These are phyloP conservation scores for Lordiphosa fenestrarum DNA, from an alignment of 2,888 invertebrate species.

Conservation along the genomic window DNA sequence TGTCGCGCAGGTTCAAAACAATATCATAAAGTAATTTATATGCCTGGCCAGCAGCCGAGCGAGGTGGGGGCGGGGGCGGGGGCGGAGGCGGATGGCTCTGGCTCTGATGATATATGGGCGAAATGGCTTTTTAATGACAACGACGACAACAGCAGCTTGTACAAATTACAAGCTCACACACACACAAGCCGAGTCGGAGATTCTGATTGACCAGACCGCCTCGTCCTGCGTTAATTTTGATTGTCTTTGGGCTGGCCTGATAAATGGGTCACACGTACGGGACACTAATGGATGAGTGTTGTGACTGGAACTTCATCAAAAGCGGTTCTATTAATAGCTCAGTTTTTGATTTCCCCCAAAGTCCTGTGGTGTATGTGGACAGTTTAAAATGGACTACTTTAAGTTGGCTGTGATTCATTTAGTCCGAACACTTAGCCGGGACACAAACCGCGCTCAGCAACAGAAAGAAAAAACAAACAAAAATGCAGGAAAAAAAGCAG, in stretches of 20 bases:
- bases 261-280: slow-evolving; percentile 73
- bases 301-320: slow-evolving; percentile 70
- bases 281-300: slow-evolving; percentile 51
- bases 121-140: slow-evolving; percentile 80
- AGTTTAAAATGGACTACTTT: slow-evolving; percentile 12
- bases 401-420: slow-evolving; percentile 50
- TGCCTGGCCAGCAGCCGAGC: slow-evolving; percentile 46
- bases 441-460: slow-evolving; percentile 32
- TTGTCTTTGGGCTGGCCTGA: slow-evolving; percentile 65
- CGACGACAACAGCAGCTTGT: slow-evolving; percentile 79
- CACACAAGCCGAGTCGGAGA: slow-evolving; percentile 16
- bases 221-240: slow-evolving; percentile 64
- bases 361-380: background rate
- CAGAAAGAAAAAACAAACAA: background rate
- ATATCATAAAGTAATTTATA: slow-evolving; percentile 77
- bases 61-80: slow-evolving; percentile 45
- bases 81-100: slow-evolving; percentile 47
- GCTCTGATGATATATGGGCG: slow-evolving; percentile 71
- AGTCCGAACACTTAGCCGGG: slow-evolving; percentile 42
- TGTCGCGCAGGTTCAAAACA: slow-evolving; percentile 74
- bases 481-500: background rate
- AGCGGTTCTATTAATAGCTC: slow-evolving; percentile 25
- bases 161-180: slow-evolving; percentile 62
- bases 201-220: slow-evolving; percentile 62
- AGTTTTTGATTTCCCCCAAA: slow-evolving; percentile 11